These are phyloP conservation scores for Lepus americanus DNA, from an alignment of 2,113 vertebrate genomes.

Conservation along the genomic window DNA sequence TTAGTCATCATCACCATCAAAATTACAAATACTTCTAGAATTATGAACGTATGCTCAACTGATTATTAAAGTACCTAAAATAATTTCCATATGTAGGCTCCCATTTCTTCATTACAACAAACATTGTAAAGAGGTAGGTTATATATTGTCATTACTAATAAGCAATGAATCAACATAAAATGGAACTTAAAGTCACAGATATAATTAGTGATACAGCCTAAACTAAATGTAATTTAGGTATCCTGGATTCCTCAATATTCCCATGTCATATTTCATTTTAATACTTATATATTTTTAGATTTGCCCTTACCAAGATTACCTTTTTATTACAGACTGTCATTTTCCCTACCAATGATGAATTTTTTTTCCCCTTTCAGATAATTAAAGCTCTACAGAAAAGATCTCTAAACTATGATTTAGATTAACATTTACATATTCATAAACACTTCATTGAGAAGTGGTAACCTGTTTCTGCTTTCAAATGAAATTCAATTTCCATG, in stretches of 20 bases:
- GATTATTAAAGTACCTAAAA: not conserved
- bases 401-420: conserved; percentile 36
- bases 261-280: not conserved
- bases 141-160: not conserved
- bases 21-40: not conserved
- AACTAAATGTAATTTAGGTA: not conserved
- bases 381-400: conserved; percentile 66
- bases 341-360: conserved; percentile 24
- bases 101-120: not conserved
- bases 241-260: not conserved
- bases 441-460: conserved; percentile 66
- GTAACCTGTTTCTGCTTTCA: conserved; percentile 70
- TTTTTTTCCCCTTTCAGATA: conserved; percentile 22
- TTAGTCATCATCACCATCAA: not conserved
- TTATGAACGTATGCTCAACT: not conserved
- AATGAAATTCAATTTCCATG: conserved; percentile 70
- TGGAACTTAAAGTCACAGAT: not conserved
- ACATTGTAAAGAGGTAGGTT: not conserved
- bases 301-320: not conserved
- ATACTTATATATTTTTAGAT: not conserved
- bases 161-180: conserved; percentile 8
- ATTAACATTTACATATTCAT: conserved; percentile 71
- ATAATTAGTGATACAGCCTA: not conserved
- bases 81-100: not conserved
- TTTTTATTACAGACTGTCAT: not conserved